Evolutionary conservation across 2,113 vertebrate genomes (phyloP), one percentile per base, ranked within the genome.

Genomic region (Dicentrarchus labrax): DNA sequence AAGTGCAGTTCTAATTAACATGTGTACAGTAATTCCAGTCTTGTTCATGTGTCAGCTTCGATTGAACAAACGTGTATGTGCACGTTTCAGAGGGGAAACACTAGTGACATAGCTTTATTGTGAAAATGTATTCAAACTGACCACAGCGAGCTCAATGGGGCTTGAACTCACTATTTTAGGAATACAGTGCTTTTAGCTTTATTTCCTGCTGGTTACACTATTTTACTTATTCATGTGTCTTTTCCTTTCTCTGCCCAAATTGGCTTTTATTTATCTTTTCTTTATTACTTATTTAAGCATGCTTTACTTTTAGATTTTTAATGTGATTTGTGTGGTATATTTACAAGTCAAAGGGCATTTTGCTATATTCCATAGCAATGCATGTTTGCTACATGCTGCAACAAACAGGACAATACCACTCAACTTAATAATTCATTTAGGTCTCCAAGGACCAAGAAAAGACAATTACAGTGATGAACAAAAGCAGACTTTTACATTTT

Each of bases 211-310:
- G 76, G 61, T 75, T 82, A 69, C 56, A 67, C 47, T 53, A 54
- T 72, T 67, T 92, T 82, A 90, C 69, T 89, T 80, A 83, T 90
- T 90, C 76, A 91, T 90, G 70, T 24, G 11, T 68, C 22, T 73
- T 79, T 82, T 54, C 36, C 47, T 76, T 68, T 85, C 78, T 60
- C 22, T 78, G 66, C 82, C 56, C 72, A 54, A 78, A 60, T 78
- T 84, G 51, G 66, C 50, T 17, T 38, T 30, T 75, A 36, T 50
- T 76, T 43, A 19, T 21, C 5, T 38, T 59, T 60, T 24, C 15
- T 71, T 16, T 4, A 53, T 89, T 12, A 75, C 84, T 80, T 72
- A 86, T 88, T 90, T 38, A 87, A 54, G 10, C 41, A 53, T 11
- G 24, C 24, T 74, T 82, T 70, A 67, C 24, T 78, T 70, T 76